Evolutionary conservation across 2,113 vertebrate genomes (phyloP).

Genomic region (Chionis minor): DNA sequence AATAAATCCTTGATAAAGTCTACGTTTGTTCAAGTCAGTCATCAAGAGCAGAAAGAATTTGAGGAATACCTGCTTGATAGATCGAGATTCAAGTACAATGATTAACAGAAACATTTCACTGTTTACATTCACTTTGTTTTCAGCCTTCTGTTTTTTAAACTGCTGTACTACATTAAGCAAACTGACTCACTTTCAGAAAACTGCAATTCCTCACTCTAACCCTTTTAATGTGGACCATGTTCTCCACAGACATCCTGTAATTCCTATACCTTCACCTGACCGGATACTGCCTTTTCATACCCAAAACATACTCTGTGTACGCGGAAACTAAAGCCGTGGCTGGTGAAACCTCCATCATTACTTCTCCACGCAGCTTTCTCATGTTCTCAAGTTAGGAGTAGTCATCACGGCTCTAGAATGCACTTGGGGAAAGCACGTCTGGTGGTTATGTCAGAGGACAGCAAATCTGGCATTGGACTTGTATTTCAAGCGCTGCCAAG

Average conservation of each 20-base stretch:
- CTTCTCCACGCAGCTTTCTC: neutral
- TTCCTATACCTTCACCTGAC: neutral
- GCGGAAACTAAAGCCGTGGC: neutral
- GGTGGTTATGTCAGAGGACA: conserved; percentile 9
- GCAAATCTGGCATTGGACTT: neutral
- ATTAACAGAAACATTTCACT: neutral
- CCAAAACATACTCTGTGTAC: neutral
- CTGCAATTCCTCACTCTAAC: neutral
- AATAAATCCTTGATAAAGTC: neutral
- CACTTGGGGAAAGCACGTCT: neutral
- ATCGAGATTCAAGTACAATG: neutral
- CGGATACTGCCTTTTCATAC: neutral
- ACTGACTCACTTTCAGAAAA: neutral
- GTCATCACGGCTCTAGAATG: neutral
- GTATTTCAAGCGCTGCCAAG: neutral
- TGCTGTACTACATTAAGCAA: neutral
- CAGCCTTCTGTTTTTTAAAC: neutral
- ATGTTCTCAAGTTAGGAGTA: neutral
- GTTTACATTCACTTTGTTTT: neutral
- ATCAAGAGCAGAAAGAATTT: neutral
- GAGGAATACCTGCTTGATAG: neutral
- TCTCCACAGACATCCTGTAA: neutral
- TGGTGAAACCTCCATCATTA: fast-evolving
- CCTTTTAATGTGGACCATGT: fast-evolving
- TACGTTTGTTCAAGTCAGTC: neutral